Evolutionary conservation across 1,140 invertebrate species (phyloP).

Genomic region (Calephelis nemesis): DNA sequence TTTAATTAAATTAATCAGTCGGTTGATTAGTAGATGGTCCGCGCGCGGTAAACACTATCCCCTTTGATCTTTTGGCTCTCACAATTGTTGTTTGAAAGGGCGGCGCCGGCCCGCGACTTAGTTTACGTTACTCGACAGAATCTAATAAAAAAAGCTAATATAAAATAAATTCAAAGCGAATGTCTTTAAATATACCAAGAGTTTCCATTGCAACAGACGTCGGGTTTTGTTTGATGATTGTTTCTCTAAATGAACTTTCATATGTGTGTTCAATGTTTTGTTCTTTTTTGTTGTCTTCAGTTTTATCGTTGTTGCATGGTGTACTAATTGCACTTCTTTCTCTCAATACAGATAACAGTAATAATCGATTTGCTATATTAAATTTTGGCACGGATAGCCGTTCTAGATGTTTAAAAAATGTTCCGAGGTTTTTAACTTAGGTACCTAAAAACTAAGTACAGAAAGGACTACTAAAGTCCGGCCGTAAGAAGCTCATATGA

Average conservation of each 20-base stretch:
- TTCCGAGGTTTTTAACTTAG: too few species aligned
- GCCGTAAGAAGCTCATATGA: too few species aligned
- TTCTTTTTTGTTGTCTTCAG: background rate
- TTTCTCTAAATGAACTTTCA: constrained; percentile 11
- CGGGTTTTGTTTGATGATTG: constrained; percentile 19
- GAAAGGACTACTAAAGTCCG: too few species aligned
- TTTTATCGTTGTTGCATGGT: too few species aligned
- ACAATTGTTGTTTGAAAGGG: constrained; percentile 59
- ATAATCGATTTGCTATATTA: too few species aligned
- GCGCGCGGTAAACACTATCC: constrained; percentile 62
- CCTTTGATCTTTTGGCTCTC: constrained; percentile 67
- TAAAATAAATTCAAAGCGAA: constrained; percentile 19
- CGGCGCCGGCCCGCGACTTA: constrained; percentile 37
- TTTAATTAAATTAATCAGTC: constrained; percentile 78
- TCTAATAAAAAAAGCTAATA: constrained; percentile 18
- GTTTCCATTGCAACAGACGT: constrained; percentile 18
- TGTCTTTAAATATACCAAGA: constrained; percentile 18
- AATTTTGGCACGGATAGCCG: too few species aligned
- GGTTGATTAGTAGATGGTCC: constrained; percentile 74
- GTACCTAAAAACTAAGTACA: too few species aligned
- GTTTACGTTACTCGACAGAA: constrained; percentile 36
- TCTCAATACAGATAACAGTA: too few species aligned
- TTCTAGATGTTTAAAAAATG: too few species aligned
- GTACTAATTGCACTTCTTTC: too few species aligned
- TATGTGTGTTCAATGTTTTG: constrained; percentile 1